Evolutionary conservation across 1,140 invertebrate genomes (phyloP), one percentile per base, ranked within the genome.

Genomic region (Rhopalosiphum padi): DNA sequence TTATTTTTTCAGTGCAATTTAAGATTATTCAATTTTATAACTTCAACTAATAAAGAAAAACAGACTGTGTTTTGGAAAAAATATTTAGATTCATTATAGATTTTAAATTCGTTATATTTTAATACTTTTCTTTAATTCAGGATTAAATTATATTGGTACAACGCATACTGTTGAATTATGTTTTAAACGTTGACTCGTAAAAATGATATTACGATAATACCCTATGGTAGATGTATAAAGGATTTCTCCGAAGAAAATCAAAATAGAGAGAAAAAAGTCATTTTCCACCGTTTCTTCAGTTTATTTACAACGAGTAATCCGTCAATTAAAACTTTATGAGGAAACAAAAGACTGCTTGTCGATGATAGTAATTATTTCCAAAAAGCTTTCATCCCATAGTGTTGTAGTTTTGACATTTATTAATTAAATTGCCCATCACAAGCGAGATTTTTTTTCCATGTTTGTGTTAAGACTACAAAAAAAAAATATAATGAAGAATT

Each of bases 251-350:
- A 68, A 4, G 30, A 68, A 43, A 85, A 85, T 41, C 35, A 85
- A 85, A 85, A 43, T 85, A 43, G 9, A 22, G 23, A 0, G 0
- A 22, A 8, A 85, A 41, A 85, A 85, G 35, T 11, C 22, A 48
- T n/a, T 87, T 48, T n/a, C 43, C 18, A 18, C 30, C 25, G 85
- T 48, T 87, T 30, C 30, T 46, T 48, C 5, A 25, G 60, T 87
- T 46, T 48, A 30, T 87, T 48, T 48, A 25, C 5, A 46, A 46
- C 11, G 43, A 87, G 30, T 87, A 48, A 46, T 30, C 23, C 43
- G 25, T 87, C 43, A 87, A 48, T 87, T 87, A 46, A 87, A 87
- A 87, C 85, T 87, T 87, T 87, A 48, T 25, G 3, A n/a, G 30
- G 41, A 86, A 86, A 48, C 85, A 48, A 87, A 87, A 87, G 25